Conservation (phyloP, 2,888 invertebrate species). For the Epinotia bilunana region DNA sequence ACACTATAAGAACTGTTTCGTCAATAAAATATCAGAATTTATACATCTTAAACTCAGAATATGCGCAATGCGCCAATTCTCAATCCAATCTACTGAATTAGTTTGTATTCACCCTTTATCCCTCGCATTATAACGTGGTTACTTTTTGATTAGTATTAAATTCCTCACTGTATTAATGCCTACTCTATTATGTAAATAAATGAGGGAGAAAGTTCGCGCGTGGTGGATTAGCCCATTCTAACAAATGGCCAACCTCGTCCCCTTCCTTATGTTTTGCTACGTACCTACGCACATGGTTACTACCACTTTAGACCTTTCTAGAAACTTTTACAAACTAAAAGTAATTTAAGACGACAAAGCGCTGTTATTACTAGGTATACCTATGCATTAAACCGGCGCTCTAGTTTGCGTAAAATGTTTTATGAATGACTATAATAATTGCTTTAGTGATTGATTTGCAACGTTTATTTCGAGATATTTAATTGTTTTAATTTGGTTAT, state of each 20-base stretch:
- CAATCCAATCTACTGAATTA: not conserved
- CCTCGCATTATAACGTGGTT: conserved; percentile 28
- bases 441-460: conserved; percentile 14
- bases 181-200: conserved; percentile 45
- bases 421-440: conserved; percentile 16
- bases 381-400: conserved; percentile 20
- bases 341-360: conserved; percentile 23
- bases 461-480: not conserved
- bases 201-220: conserved; percentile 44
- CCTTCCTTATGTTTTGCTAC: conserved; percentile 54
- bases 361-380: conserved; percentile 2
- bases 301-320: conserved; percentile 50
- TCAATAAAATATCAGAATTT: not conserved
- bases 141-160: conserved; percentile 43
- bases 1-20: not conserved
- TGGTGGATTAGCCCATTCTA: conserved; percentile 54
- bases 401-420: conserved; percentile 19
- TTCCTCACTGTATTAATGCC: conserved; percentile 42
- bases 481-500: not conserved
- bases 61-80: conserved; percentile 7
- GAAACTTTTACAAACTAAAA: conserved; percentile 35
- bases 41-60: not conserved
- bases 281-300: conserved; percentile 56
- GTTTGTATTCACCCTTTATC: conserved; percentile 34
- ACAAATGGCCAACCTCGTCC: conserved; percentile 59